Evolutionary conservation across 2,113 vertebrate genomes (phyloP).

Genomic region (Pelecanoides urinatrix): DNA sequence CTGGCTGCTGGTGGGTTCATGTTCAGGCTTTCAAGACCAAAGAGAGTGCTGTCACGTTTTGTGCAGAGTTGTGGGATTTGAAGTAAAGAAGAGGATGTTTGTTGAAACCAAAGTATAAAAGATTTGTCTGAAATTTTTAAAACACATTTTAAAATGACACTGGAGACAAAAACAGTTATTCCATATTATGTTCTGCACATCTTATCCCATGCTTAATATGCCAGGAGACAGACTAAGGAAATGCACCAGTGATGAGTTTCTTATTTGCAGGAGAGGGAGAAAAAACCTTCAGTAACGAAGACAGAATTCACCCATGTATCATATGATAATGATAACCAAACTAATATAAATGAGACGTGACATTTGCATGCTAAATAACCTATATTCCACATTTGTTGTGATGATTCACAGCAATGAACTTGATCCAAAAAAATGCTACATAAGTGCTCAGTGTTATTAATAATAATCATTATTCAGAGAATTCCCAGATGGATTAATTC

Average conservation of each 20-base stretch:
- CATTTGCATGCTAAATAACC: not conserved
- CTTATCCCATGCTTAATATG: not conserved
- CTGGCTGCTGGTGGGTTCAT: not conserved
- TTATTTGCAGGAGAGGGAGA: not conserved
- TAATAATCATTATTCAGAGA: conserved; percentile 2
- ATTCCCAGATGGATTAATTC: conserved; percentile 16
- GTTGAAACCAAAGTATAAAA: not conserved
- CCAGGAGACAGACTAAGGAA: not conserved
- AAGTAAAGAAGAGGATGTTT: not conserved
- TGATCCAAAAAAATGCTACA: not conserved
- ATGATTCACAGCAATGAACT: conserved; percentile 1
- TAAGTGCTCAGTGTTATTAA: not conserved
- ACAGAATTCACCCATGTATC: not conserved
- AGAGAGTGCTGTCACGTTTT: not conserved
- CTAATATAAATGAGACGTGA: not conserved
- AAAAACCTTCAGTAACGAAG: not conserved
- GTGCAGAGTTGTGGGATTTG: not conserved
- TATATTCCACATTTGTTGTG: not conserved
- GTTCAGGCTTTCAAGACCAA: not conserved
- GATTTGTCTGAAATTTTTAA: not conserved
- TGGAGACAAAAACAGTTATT: not conserved
- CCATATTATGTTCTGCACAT: not conserved
- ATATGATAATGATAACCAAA: not conserved
- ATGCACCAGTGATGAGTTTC: not conserved
- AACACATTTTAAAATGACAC: not conserved